Evolutionary conservation across 2,797 vertebrate genomes (phyloP).

Genomic region (Danio jaintianensis): DNA sequence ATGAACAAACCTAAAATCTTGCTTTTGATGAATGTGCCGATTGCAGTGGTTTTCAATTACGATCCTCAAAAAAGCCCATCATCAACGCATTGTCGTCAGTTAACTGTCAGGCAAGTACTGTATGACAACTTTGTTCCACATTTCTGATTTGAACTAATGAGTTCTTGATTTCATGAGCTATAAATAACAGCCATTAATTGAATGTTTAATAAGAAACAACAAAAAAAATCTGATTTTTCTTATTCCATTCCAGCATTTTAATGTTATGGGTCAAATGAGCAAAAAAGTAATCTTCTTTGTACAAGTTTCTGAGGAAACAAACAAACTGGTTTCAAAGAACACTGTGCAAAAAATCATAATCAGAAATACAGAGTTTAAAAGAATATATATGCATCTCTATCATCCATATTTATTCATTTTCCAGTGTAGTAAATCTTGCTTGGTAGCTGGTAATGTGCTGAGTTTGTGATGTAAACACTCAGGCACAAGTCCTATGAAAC

Average conservation of each 20-base stretch:
- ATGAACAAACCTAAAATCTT: conserved; percentile 60
- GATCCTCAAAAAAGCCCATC: conserved; percentile 48
- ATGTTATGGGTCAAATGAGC: conserved; percentile 18
- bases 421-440: too few relatives aligned
- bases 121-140: conserved; percentile 52
- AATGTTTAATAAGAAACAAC: conserved; percentile 32
- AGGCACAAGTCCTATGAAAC: too few relatives aligned
- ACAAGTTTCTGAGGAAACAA: neutral
- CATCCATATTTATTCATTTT: too few relatives aligned
- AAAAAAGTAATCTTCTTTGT: neutral
- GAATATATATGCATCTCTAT: too few relatives aligned
- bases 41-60: conserved; percentile 65
- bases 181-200: conserved; percentile 43
- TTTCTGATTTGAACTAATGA: conserved; percentile 51
- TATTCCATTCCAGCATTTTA: conserved; percentile 29
- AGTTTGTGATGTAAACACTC: neutral
- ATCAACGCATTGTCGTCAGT: conserved; percentile 47
- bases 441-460: too few relatives aligned
- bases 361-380: neutral
- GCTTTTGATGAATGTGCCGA: conserved; percentile 63
- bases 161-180: conserved; percentile 44
- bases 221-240: conserved; percentile 17
- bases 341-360: neutral
- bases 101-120: conserved; percentile 53
- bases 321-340: conserved; percentile 1